A percentile compares a stretch with the other conserved stretches of the same genome.
Conservation (phyloP, 1,140 invertebrate species). For the Copidosoma floridanum region DNA sequence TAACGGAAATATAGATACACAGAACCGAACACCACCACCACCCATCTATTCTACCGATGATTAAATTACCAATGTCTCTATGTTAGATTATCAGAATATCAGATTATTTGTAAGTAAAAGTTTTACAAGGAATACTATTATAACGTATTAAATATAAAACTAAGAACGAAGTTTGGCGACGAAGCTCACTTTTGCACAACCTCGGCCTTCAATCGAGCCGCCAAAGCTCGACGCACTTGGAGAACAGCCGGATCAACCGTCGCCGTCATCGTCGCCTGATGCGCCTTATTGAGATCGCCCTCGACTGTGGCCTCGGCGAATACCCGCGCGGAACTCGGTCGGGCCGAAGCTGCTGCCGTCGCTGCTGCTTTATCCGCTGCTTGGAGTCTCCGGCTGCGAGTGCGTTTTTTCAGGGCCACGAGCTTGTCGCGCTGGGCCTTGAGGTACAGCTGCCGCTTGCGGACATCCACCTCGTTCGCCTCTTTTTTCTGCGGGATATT, state of each 20-base stretch:
- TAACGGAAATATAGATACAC: too few relatives aligned
- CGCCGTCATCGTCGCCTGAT: too few relatives aligned
- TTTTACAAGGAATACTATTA: slow-evolving; percentile 18
- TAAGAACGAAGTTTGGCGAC: not conserved
- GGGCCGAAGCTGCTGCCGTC: slow-evolving; percentile 46
- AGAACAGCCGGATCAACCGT: slow-evolving; percentile 64
- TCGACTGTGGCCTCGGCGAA: slow-evolving; percentile 50
- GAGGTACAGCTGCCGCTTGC: slow-evolving; percentile 78
- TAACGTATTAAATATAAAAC: not conserved
- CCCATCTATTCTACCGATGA: too few relatives aligned
- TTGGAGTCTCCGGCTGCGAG: slow-evolving; percentile 77
- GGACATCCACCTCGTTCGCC: slow-evolving; percentile 67
- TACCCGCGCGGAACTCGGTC: slow-evolving; percentile 50
- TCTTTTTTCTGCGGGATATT: slow-evolving; percentile 32
- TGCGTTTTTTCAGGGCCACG: slow-evolving; percentile 82
- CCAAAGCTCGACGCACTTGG: slow-evolving; percentile 77
- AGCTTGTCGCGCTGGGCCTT: slow-evolving; percentile 86
- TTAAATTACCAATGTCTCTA: too few relatives aligned
- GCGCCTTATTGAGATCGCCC: slow-evolving; percentile 37
- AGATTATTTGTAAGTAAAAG: slow-evolving; percentile 6
- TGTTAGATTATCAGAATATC: too few relatives aligned
- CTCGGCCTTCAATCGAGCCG: slow-evolving; percentile 79
- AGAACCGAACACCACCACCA: too few relatives aligned
- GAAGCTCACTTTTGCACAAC: slow-evolving; percentile 59
- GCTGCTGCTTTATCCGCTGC: too few relatives aligned